These are phyloP conservation scores for Spongilla lacustris DNA, from an alignment of 37 sponge, comb jelly and placozoan species.

Conservation along the genomic window DNA sequence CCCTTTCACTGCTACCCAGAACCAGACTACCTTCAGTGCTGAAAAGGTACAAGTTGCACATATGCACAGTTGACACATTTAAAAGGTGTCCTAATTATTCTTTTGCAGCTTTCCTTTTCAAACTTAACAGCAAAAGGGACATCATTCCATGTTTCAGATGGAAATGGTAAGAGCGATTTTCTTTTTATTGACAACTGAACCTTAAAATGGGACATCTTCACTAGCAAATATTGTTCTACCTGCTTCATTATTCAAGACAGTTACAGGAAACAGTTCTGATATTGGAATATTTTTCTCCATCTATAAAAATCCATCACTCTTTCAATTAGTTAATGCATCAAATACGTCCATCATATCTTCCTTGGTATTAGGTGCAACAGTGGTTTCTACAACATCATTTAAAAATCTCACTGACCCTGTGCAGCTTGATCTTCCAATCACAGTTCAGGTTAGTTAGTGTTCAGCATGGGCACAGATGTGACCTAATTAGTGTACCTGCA, in stretches of 20 bases:
- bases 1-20: background rate
- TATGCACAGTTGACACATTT: background rate
- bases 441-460: background rate
- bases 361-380: background rate
- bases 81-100: background rate
- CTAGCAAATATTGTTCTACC: background rate
- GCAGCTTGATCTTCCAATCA: background rate
- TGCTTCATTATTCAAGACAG: background rate
- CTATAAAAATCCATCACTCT: background rate
- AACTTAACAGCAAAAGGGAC: background rate
- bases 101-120: background rate
- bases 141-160: background rate
- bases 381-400: background rate
- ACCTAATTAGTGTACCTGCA: no score
- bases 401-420: background rate
- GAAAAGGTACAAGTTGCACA: slow-evolving; percentile 25
- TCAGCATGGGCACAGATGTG: no score
- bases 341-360: background rate
- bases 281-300: background rate
- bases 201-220: background rate
- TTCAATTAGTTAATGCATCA: background rate
- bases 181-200: background rate
- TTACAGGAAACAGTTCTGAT: background rate
- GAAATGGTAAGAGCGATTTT: background rate
- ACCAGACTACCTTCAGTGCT: slow-evolving; percentile 9